Conservation (phyloP, 1,140 invertebrate species). For the Samia ricini region DNA sequence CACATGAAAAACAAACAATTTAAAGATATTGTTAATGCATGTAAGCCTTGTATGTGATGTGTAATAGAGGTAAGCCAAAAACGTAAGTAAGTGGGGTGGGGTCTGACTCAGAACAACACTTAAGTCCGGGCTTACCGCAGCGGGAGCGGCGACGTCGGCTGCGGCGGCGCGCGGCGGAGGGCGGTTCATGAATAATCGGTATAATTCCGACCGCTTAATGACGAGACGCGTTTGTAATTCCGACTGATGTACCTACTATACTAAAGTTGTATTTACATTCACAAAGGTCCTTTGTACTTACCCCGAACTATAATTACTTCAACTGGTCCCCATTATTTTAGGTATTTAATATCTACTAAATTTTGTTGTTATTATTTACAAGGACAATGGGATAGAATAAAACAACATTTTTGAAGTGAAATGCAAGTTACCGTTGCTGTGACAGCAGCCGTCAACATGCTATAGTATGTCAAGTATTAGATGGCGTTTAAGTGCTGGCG, state of each 20-base stretch:
- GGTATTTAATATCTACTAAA: too few relatives aligned
- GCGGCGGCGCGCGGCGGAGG: not conserved
- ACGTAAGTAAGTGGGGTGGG: constrained; percentile 3
- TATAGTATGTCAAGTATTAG: too few relatives aligned
- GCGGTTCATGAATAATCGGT: constrained; percentile 28
- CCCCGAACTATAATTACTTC: not conserved
- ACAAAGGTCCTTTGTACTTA: not conserved
- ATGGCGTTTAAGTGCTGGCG: too few relatives aligned
- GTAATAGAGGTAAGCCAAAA: constrained; percentile 1
- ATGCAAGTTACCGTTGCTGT: too few relatives aligned
- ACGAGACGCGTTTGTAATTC: constrained; percentile 20
- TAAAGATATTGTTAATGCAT: too few relatives aligned
- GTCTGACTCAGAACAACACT: constrained; percentile 15
- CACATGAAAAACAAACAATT: too few relatives aligned
- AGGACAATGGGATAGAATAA: too few relatives aligned
- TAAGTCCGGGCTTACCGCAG: constrained; percentile 13
- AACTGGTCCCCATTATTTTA: too few relatives aligned
- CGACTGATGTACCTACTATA: not conserved
- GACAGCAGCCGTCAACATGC: too few relatives aligned
- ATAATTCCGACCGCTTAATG: constrained; percentile 26
- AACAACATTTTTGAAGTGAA: too few relatives aligned
- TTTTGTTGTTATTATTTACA: too few relatives aligned
- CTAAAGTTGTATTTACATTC: not conserved
- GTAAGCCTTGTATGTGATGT: not conserved
- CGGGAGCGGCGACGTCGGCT: not conserved